phyloP scores from a whole-genome alignment of 2,113 vertebrate genomes.

The Gila orcuttii region DNA sequence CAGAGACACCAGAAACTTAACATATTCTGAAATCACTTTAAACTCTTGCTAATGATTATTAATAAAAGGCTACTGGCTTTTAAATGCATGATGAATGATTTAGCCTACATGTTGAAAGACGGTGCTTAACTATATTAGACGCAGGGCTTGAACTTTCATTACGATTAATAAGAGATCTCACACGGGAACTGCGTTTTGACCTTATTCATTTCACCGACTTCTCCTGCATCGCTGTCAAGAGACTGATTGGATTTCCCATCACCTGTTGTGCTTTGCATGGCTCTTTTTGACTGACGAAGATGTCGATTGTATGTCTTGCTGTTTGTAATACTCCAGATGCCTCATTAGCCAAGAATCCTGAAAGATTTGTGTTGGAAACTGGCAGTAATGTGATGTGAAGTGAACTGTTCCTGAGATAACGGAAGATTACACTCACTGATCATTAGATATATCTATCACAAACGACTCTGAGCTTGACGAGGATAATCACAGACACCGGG shows the following conservation, averaged over 20 bases:
- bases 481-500: not conserved
- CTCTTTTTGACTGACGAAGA: not conserved
- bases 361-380: not conserved
- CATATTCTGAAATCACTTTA: not conserved
- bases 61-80: not conserved
- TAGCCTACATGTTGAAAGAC: not conserved
- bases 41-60: not conserved
- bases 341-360: not conserved
- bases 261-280: not conserved
- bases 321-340: not conserved
- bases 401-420: slow-evolving; percentile 9
- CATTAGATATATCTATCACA: not conserved
- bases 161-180: not conserved
- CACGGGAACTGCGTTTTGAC: not conserved
- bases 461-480: not conserved
- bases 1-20: not conserved
- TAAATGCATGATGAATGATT: not conserved
- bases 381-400: not conserved
- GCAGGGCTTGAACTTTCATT: not conserved
- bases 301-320: not conserved
- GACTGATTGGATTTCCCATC: not conserved
- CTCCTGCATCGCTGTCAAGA: not conserved
- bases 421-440: not conserved
- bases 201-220: not conserved
- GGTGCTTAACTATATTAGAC: not conserved